A percentile compares a stretch with the other conserved stretches of the same genome.
These are phyloP conservation scores for Crioceris asparagi DNA, from an alignment of 2,888 invertebrate genomes.

Conservation along the genomic window DNA sequence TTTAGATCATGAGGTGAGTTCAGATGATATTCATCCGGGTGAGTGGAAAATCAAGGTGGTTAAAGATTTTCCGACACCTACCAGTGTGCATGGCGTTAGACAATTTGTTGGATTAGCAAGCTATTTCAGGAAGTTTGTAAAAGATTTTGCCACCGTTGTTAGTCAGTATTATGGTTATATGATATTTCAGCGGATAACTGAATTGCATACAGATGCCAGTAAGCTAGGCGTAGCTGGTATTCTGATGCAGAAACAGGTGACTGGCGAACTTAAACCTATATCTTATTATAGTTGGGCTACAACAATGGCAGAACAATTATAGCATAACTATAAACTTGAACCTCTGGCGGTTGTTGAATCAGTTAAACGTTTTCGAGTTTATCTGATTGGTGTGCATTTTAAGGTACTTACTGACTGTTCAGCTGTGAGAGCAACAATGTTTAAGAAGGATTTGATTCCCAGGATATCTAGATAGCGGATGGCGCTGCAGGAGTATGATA, in stretches of 20 bases:
- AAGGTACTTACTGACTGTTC: conserved; percentile 5
- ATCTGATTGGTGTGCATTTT: conserved; percentile 5
- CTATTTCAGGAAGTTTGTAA: conserved; percentile 8
- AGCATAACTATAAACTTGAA: conserved; percentile 16
- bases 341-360: conserved; percentile 4
- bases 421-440: conserved; percentile 4
- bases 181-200: conserved; percentile 7
- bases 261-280: conserved; percentile 8
- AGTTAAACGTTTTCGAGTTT: conserved; percentile 3
- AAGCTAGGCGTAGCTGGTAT: conserved; percentile 12
- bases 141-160: conserved; percentile 6
- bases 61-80: conserved; percentile 6
- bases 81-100: conserved; percentile 5
- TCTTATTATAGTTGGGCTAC: conserved; percentile 13
- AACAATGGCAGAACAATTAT: conserved; percentile 8
- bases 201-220: conserved; percentile 15
- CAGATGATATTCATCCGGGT: conserved; percentile 3
- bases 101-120: conserved; percentile 8
- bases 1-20: conserved; percentile 6
- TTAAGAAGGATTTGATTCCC: conserved; percentile 3
- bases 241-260: conserved; percentile 9
- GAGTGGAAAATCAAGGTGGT: conserved; percentile 6
- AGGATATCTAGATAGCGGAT: conserved; percentile 11
- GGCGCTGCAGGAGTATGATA: too few relatives aligned
- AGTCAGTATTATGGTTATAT: background rate